Base-by-base conservation (phyloP, 2,797 vertebrate genomes). In the Pseudomugil tenellus region DNA sequence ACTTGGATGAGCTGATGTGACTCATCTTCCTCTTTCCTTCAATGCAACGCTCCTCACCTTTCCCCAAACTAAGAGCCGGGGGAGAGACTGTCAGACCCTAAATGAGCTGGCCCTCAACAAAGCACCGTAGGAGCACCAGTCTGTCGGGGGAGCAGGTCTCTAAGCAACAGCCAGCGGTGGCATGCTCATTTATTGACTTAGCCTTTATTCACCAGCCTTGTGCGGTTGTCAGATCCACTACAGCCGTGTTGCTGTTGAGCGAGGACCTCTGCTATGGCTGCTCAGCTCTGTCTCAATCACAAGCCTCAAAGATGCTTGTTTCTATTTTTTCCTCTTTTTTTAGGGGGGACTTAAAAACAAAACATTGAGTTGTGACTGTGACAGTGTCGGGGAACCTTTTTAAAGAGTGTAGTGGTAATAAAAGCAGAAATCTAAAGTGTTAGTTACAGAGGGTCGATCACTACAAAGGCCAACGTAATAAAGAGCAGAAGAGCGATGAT, bases 101-200 rank as follows among this genome's bases (percentile, higher is more conserved):
- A 86, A 88, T 80, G 62, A 80, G 67, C 56, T 74, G 83, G 72
- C 76, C 72, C 67, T 60, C 29, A 74, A 83, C 87, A 79, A 87
- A 88, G 83, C 78, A 34, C 76, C 83, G 14, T 77, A 72, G 84
- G 81, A 86, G 74, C 37, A 63, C 74, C 64, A 63, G 63, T 54
- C 54, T 19, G 69, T 9, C 73, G 77, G 73, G 78, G 76, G 68
- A 37, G 76, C 55, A 62, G 74, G 82, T 85, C 91, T 87, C 87
- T 80, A 66, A 77, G 88, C 81, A 92, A 90, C 87, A 1, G 4
- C 80, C 80, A 70, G 84, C 61, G 82, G 85, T 88, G 75, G 85
- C 89, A 90, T 84, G 79, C 81, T 83, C 84, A 87, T 86, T 75
- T 79, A 61, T 81, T 92, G 87, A 86, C 89, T 85, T 79, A 76